Conservation (phyloP, 2,113 vertebrate species). For the Anguilla japonica region DNA sequence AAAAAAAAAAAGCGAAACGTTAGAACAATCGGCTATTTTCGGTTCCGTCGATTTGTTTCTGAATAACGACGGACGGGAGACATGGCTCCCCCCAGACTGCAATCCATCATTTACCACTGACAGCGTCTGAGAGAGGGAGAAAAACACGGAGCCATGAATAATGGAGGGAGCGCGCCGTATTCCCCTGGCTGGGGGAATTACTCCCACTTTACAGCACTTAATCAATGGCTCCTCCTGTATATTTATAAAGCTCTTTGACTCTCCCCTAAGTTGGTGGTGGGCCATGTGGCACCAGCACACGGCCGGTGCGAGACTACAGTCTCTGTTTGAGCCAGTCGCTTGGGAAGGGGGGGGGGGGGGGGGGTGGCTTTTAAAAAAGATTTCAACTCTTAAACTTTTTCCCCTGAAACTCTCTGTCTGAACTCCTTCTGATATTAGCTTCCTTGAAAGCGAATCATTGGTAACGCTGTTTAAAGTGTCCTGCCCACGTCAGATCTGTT, state of each 20-base stretch:
- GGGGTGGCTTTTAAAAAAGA: background rate
- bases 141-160: conserved; percentile 58
- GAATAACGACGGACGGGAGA: background rate
- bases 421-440: background rate
- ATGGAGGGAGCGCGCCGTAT: conserved; percentile 57
- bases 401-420: background rate
- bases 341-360: background rate
- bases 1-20: background rate
- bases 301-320: conserved; percentile 1
- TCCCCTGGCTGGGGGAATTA: conserved; percentile 63
- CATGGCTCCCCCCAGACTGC: background rate
- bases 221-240: conserved; percentile 65
- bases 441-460: background rate
- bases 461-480: background rate
- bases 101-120: conserved; percentile 7
- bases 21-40: background rate
- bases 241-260: conserved; percentile 48
- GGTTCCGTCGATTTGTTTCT: background rate
- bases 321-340: background rate
- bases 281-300: conserved; percentile 35
- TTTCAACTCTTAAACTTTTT: background rate
- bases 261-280: conserved; percentile 20
- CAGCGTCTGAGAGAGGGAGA: conserved; percentile 31
- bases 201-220: conserved; percentile 72
- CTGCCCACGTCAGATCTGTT: background rate